Evolutionary conservation across 2,113 vertebrate species (phyloP).

Genomic region (Panthera tigris): DNA sequence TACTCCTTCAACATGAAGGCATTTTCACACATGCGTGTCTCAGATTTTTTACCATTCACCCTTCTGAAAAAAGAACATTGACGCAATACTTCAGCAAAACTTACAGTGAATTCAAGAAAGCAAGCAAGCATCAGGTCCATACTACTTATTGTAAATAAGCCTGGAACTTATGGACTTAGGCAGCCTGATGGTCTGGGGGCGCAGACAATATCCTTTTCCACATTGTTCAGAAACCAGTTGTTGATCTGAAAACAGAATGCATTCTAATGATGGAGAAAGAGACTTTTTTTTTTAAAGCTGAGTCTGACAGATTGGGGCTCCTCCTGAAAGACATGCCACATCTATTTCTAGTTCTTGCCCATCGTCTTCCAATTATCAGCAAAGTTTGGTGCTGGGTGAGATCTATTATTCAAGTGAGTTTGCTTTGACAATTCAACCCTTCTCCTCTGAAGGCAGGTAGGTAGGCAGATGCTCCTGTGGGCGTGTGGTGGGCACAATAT

Average conservation of each 20-base stretch:
- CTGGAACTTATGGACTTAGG: background rate
- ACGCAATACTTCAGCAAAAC: background rate
- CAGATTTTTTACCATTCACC: background rate
- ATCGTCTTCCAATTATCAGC: background rate
- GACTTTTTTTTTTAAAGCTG: background rate
- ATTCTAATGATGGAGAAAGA: background rate
- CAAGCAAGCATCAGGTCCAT: background rate
- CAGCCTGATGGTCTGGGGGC: background rate
- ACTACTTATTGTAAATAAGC: background rate
- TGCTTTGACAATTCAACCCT: background rate
- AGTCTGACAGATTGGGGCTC: background rate
- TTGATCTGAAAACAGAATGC: background rate
- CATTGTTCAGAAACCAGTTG: background rate
- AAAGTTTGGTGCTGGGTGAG: background rate
- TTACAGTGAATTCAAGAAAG: background rate
- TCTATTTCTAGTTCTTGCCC: background rate
- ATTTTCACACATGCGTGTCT: background rate
- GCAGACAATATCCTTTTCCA: background rate
- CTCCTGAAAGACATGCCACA: background rate
- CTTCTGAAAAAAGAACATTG: background rate
- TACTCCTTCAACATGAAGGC: background rate
- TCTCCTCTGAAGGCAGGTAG: background rate
- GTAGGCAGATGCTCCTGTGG: background rate
- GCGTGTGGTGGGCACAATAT: background rate
- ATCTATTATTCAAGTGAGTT: background rate